Evolutionary conservation across 2,113 vertebrate species (phyloP).

Genomic region (Eublepharis macularius): DNA sequence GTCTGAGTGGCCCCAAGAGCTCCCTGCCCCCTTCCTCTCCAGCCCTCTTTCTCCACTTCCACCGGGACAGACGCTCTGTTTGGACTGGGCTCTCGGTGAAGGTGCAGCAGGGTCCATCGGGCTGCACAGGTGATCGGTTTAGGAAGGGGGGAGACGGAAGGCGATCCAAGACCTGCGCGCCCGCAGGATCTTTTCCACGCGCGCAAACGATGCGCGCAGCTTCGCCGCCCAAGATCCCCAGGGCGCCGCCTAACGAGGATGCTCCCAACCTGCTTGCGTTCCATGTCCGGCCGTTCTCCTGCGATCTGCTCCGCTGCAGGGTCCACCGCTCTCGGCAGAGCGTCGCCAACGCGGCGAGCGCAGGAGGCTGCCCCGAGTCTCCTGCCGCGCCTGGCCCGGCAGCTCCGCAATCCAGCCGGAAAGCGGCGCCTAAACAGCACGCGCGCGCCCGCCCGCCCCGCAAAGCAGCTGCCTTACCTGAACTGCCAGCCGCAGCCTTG

Average conservation of each 20-base stretch:
- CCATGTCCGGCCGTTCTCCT: background rate
- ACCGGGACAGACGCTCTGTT: background rate
- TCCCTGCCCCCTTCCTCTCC: no score
- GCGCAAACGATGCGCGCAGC: background rate
- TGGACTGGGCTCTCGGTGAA: no score
- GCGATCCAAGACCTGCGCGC: background rate
- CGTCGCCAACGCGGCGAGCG: background rate
- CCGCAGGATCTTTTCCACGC: background rate
- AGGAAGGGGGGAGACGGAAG: background rate
- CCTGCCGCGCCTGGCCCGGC: background rate
- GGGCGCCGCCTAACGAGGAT: background rate
- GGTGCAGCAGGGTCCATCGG: background rate
- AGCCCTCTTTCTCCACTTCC: background rate
- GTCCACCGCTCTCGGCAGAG: background rate
- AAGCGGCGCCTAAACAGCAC: background rate
- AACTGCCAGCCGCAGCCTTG: background rate
- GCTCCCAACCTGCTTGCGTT: background rate
- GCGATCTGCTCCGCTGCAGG: background rate
- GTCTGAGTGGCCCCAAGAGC: background rate
- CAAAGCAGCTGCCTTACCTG: background rate
- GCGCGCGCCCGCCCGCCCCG: no score
- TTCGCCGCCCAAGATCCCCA: background rate
- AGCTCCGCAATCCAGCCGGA: background rate
- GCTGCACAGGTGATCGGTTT: background rate
- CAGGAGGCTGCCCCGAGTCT: background rate